Base-by-base conservation (phyloP, 2,888 invertebrate genomes). In the Dilophus febrilis region DNA sequence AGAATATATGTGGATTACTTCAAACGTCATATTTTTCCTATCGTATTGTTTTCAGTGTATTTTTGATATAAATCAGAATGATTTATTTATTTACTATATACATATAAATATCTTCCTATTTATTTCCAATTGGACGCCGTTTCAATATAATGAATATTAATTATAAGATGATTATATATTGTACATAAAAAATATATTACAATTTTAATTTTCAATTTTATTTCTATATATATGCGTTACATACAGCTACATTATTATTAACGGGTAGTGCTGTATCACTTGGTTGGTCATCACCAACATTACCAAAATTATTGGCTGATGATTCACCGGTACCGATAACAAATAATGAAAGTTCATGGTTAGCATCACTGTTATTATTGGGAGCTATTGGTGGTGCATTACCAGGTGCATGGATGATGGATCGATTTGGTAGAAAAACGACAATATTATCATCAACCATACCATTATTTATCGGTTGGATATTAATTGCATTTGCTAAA, bases 341-440 rank as follows among this genome's bases (percentile, higher is more conserved):
- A 2, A 56, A 62, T 32, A 68, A 69, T 46, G 67, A 74, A 58
- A 70, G 72, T 49, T 72, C 73, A 27, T 72, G 72, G 72, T 68
- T 74, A 51, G 76, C 71, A 6, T 73, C 75, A 18, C 64, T 77
- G 38, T 73, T 73, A 57, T 66, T 75, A 37, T 57, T 77, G 40
- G 74, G 72, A 44, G 72, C 72, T 50, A 71, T 74, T 31, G 64
- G 68, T 28, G 76, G 75, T 34, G 73, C 72, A 5, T 60, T 75
- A n/a, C 58, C 72, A 4, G 73, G 73, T 1, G 71, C 74, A 1
- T 66, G 72, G 49, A 57, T 76, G 35, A 72, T 74, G 29, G 75
- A 77, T 58, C 61, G 65, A 44, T 65, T 74, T 43, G 79, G 79
- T n/a, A 65, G 79, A n/a, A 77, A 77, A 53, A 67, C 64, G 12